Evolutionary conservation across 2,113 vertebrate genomes (phyloP), one percentile per base, ranked within the genome.

Genomic region (Embiotoca jacksoni): DNA sequence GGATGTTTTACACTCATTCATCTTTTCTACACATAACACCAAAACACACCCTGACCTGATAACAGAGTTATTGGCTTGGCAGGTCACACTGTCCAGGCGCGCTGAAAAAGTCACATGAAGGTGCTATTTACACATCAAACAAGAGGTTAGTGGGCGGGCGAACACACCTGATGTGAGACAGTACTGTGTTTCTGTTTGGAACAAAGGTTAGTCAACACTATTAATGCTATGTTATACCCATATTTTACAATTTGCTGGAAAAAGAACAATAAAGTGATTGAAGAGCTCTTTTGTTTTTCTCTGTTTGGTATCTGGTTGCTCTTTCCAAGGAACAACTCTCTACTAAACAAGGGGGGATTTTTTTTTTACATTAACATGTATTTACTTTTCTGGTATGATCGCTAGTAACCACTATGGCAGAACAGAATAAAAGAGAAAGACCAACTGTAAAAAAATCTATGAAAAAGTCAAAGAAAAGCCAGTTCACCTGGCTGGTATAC

Each of bases 101-200:
- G 10, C 15, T 15, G 35, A 6, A 15, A 82, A 76, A 75, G 75
- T 82, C 52, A 70, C 36, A 68, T 30, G 23, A 78, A 56, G 67
- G 35, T 67, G 2, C 2, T 81, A 44, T 83, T 86, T 73, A 54
- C 78, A 81, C 63, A 71, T 65, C 33, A 86, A 81, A 83, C 87
- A 80, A 33, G 44, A 46, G 33, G 23, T 39, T 39, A 68, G 30
- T 30, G 58, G 44, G 58, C 23, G 47, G 23, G 31, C 35, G 60
- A 58, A 41, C 23, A 39, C 78, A 41, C 58, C 36, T 52, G 31
- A 74, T 7, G 10, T 7, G 0, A 11, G 37, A 57, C 32, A 32
- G 5, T 23, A 23, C 23, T 14, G 32, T 52, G 33, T 55, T 65
- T 35, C 9, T 67, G 2, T 72, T 61, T 66, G 55, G 35, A 8